Evolutionary conservation across 2,888 invertebrate genomes (phyloP), one percentile per base, ranked within the genome.

Genomic region (Tenodera sinensis): DNA sequence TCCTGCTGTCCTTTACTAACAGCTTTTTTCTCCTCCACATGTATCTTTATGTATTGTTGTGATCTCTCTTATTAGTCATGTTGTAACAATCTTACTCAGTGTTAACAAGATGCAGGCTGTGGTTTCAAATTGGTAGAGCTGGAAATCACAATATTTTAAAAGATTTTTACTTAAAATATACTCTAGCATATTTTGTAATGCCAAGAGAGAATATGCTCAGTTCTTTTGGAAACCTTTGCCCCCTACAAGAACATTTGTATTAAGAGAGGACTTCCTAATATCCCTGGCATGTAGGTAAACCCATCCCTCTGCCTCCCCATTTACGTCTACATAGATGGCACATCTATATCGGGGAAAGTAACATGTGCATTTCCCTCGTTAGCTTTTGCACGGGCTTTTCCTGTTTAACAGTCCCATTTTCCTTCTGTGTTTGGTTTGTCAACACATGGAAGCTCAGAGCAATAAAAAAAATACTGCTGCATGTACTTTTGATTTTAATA

Each of bases 381-480:
- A 71, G 54, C 54, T 71, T 71, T 71, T 71, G 54, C 54, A 71
- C 54, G 25, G 54, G 54, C 54, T 71, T 71, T 71, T 42, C 42
- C n/a, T n/a, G n/a, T n/a, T n/a, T n/a, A n/a, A n/a, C n/a, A n/a
- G n/a, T n/a, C n/a, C 54, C 54, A 71, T 71, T 71, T 71, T 71
- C 54, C 54, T 71, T 71, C 54, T 71, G 54, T 71, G 54, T 71
- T 71, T 71, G 54, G 54, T 71, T 71, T 71, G 15, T 25, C 54
- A 15, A 71, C 20, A 71, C 54, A 20, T 54, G 54, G 84, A 86
- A 87, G 86, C 89, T 90, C 90, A 90, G 90, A 90, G 90, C 90
- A 90, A 90, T 90, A 90, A 90, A 90, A 88, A 90, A 89, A 89
- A 88, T 54, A 90, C 89, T 89, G 30, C 34, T 88, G 71, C 81